Base-by-base conservation (phyloP, 2,888 invertebrate species). In the Synanthedon formicaeformis region DNA sequence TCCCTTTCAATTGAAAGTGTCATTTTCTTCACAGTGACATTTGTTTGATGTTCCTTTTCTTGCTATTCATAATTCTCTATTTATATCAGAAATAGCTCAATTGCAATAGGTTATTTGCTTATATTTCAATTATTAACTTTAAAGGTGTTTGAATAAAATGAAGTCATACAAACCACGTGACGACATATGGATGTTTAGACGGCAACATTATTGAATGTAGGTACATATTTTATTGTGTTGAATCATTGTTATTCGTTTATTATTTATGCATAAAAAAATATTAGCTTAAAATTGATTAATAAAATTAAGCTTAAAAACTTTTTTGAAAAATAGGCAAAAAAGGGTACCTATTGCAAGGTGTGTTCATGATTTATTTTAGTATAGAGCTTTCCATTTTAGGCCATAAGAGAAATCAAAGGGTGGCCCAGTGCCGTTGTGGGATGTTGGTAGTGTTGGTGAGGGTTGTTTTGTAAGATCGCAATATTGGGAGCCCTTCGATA, bases 401-500 rank as follows among this genome's bases (percentile, higher is more conserved):
- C 69, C 70, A 70, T 67, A 75, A 77, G 73, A 73, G 58, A 64
- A 81, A 81, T 78, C 77, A 76, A 79, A 76, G 75, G 77, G 73
- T 66, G 71, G 73, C 74, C 71, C 73, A 78, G 75, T 73, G 71
- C 65, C 69, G 59, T 65, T 61, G 67, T 61, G 72, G 76, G 79
- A 81, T 80, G 78, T 81, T 73, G 75, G 82, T 70, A 70, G 63
- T 79, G 78, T 79, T 73, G 72, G 73, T 71, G 78, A 77, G 74
- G 80, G 78, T 75, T 78, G 78, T 81, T 81, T 76, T 67, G 77
- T 74, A 71, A 62, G 73, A 74, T 78, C 81, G 78, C 84, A 84
- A 85, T 86, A 84, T 83, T 78, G 74, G 68, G 70, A 64, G 69
- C 77, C 82, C 82, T 78, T 79, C 81, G 77, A 81, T 81, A 78